These are phyloP conservation scores for Caenorhabditis sp. DNA, from an alignment of 2,888 invertebrate species.

Conservation along the genomic window DNA sequence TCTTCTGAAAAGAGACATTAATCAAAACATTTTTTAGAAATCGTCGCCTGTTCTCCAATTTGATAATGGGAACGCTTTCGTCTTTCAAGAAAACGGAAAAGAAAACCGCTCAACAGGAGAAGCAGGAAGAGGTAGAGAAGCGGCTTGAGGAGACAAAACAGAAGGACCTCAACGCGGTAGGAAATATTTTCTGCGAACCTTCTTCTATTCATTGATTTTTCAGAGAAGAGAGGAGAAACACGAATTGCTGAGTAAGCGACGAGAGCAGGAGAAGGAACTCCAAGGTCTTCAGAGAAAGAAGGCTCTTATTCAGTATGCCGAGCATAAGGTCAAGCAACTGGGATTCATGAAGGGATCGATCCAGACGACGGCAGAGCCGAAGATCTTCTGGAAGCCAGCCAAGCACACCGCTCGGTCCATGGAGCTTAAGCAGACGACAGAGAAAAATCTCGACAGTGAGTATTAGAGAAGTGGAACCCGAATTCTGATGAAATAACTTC, in stretches of 20 bases:
- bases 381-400: constrained; percentile 92
- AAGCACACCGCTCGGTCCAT: constrained; percentile 88
- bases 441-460: constrained; percentile 83
- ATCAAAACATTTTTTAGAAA: constrained; percentile 86
- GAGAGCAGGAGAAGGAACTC: constrained; percentile 92
- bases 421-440: constrained; percentile 87
- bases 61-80: constrained; percentile 94
- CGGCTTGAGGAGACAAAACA: constrained; percentile 94
- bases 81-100: constrained; percentile 94
- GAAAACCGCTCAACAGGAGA: constrained; percentile 87
- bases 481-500: constrained; percentile 18
- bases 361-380: constrained; percentile 91
- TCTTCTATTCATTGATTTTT: constrained; percentile 23
- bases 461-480: not conserved
- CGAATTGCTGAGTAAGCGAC: constrained; percentile 91
- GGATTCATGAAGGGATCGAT: constrained; percentile 90
- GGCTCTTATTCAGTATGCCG: constrained; percentile 84
- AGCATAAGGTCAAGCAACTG: constrained; percentile 91
- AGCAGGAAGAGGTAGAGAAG: constrained; percentile 92
- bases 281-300: constrained; percentile 92
- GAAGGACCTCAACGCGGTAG: constrained; percentile 90
- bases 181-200: not conserved
- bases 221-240: constrained; percentile 88
- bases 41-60: constrained; percentile 93
- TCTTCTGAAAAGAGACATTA: not conserved